Evolutionary conservation across 1,140 invertebrate species (phyloP).

Genomic region (Ridgeia piscesae): DNA sequence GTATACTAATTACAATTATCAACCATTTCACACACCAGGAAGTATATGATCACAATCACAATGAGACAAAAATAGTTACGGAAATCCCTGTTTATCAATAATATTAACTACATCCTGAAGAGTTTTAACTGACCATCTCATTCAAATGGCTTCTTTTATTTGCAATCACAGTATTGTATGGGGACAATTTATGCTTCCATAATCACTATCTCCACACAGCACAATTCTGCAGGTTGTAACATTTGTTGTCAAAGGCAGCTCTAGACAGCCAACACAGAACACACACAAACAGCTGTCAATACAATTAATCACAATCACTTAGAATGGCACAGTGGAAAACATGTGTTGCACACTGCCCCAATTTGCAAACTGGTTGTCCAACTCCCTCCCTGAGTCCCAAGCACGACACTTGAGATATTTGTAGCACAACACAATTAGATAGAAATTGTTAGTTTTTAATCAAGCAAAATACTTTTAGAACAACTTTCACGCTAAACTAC

Average conservation of each 20-base stretch:
- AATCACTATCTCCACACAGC: not conserved
- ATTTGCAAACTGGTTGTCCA: not conserved
- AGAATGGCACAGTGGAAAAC: not conserved
- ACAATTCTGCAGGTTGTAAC: not conserved
- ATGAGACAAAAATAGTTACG: not conserved
- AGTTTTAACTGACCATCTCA: no score
- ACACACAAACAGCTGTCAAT: not conserved
- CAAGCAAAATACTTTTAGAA: not conserved
- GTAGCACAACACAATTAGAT: not conserved
- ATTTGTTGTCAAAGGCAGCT: not conserved
- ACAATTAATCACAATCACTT: not conserved
- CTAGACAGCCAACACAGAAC: no score
- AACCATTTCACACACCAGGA: not conserved
- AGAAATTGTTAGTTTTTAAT: not conserved
- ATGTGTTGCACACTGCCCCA: not conserved
- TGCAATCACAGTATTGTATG: not conserved
- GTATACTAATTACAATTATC: not conserved
- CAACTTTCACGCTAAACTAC: not conserved
- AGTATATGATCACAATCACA: not conserved
- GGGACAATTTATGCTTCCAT: not conserved
- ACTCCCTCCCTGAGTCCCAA: no score
- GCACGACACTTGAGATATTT: not conserved
- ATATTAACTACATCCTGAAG: no score
- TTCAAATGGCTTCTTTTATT: no score
- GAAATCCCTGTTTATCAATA: no score